phyloP scores from a whole-genome alignment of 2,113 vertebrate species.

The Alligator mississippiensis region DNA sequence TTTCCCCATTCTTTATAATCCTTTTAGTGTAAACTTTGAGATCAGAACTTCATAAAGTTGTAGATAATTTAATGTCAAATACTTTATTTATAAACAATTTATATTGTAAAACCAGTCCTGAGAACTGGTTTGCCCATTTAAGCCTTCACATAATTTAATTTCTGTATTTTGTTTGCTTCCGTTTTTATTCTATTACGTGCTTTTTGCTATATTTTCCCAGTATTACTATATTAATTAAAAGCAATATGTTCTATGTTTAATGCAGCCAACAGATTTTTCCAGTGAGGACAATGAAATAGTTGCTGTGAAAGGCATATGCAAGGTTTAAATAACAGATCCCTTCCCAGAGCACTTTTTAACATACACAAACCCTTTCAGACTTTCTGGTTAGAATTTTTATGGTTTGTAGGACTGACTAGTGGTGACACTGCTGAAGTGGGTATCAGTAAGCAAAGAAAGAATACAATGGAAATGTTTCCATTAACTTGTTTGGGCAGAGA shows the following conservation, averaged over 20 bases:
- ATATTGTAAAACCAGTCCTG: no score
- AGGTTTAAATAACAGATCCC: neutral
- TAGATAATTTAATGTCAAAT: no score
- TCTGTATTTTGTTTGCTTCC: neutral
- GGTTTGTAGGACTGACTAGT: neutral
- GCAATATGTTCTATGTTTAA: neutral
- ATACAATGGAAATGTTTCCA: neutral
- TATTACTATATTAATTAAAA: neutral
- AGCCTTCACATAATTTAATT: no score
- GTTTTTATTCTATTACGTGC: neutral
- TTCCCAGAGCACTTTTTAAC: neutral
- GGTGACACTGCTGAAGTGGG: neutral
- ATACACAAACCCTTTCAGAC: neutral
- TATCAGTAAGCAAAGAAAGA: neutral
- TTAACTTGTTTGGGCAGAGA: neutral
- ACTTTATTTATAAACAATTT: no score
- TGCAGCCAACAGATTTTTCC: neutral
- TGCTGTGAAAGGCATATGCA: neutral
- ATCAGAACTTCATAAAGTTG: no score
- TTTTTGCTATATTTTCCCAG: neutral
- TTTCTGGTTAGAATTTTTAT: neutral
- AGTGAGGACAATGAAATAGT: neutral
- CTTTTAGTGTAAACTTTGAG: neutral
- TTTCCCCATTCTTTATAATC: neutral
- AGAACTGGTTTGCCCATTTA: no score